A percentile compares a stretch with the other conserved stretches of the same genome.
These are phyloP conservation scores for Potamarius usumacintae DNA, from an alignment of 2,113 vertebrate species.

Conservation along the genomic window DNA sequence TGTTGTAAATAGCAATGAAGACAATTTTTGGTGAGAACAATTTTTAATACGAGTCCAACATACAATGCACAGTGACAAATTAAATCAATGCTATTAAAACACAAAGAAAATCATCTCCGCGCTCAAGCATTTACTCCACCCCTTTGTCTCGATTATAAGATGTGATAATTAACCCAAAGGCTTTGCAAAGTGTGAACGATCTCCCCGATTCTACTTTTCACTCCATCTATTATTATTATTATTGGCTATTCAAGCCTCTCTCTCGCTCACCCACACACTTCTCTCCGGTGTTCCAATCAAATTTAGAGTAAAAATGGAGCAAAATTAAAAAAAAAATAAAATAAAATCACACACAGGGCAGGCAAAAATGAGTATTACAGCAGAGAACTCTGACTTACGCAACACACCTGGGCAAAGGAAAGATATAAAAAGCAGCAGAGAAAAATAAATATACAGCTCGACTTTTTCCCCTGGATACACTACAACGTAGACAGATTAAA, in stretches of 20 bases:
- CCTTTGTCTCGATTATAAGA: neutral
- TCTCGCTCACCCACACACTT: neutral
- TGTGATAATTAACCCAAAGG: neutral
- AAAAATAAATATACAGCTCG: neutral
- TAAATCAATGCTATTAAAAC: neutral
- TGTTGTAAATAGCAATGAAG: neutral
- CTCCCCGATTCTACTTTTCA: neutral
- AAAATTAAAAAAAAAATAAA: conserved; percentile 3
- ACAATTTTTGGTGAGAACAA: neutral
- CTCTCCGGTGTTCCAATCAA: neutral
- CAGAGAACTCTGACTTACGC: neutral
- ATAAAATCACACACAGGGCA: neutral
- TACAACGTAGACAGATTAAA: neutral
- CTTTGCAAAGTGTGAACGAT: neutral
- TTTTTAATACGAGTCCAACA: conserved; percentile 2
- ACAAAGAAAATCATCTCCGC: neutral
- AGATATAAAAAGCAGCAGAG: conserved; percentile 4
- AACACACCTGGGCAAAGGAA: neutral
- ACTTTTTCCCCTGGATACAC: neutral
- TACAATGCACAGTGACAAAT: neutral
- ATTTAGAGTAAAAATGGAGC: neutral
- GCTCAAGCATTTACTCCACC: neutral
- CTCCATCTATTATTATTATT: neutral
- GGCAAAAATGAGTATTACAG: conserved; percentile 3
- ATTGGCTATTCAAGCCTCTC: neutral